Evolutionary conservation across 2,888 invertebrate species (phyloP).

Genomic region (Myathropa florea): DNA sequence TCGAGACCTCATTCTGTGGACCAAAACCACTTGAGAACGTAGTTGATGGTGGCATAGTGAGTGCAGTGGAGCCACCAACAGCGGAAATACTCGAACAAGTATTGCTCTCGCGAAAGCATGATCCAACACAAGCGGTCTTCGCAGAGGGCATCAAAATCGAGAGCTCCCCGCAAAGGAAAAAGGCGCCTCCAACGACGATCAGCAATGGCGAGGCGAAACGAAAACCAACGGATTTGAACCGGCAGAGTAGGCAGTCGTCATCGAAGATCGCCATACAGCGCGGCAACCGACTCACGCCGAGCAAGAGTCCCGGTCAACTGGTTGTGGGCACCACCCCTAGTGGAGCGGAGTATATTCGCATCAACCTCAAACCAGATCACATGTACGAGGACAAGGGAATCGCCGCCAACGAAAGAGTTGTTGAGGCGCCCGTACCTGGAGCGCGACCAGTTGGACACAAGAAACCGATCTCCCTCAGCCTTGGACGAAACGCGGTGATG

Average conservation of each 20-base stretch:
- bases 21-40: constrained; percentile 86
- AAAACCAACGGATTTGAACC: constrained; percentile 32
- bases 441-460: constrained; percentile 75
- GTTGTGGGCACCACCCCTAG: constrained; percentile 79
- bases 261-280: constrained; percentile 44
- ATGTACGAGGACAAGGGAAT: constrained; percentile 84
- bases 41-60: constrained; percentile 81
- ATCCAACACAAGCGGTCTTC: constrained; percentile 85
- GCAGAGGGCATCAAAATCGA: constrained; percentile 84
- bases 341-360: constrained; percentile 84
- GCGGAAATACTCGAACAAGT: constrained; percentile 83
- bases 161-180: constrained; percentile 75
- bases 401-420: constrained; percentile 78
- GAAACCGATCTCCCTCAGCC: constrained; percentile 85
- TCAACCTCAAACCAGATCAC: constrained; percentile 88
- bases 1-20: constrained; percentile 95
- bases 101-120: constrained; percentile 84
- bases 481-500: constrained; percentile 78
- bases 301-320: constrained; percentile 78
- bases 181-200: constrained; percentile 73
- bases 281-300: constrained; percentile 41
- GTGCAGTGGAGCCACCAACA: constrained; percentile 81
- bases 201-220: constrained; percentile 75
- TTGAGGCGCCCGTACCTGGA: constrained; percentile 77
- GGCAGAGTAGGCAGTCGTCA: constrained; percentile 38